Evolutionary conservation across 2,888 invertebrate species (phyloP).

Genomic region (Hermaeophaga mercurialis): DNA sequence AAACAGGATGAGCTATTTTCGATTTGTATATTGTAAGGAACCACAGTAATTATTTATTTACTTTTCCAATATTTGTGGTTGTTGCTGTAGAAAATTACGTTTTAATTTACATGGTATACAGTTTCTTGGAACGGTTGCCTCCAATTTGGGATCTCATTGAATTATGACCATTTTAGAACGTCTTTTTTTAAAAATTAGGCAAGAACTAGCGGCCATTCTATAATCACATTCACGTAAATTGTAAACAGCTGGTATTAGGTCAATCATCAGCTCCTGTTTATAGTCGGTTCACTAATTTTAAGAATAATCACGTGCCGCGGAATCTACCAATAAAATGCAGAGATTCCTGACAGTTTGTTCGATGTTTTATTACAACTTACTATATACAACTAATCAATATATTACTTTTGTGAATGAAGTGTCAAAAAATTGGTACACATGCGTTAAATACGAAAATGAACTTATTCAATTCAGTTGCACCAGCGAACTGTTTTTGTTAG

Average conservation of each 20-base stretch:
- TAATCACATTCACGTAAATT: constrained; percentile 37
- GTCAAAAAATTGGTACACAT: constrained; percentile 26
- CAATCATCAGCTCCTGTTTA: constrained; percentile 31
- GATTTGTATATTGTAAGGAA: constrained; percentile 19
- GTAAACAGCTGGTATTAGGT: constrained; percentile 44
- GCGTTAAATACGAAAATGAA: constrained; percentile 21
- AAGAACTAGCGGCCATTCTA: constrained; percentile 45
- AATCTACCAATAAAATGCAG: constrained; percentile 19
- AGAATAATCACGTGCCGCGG: constrained; percentile 11
- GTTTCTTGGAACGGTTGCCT: too few species aligned
- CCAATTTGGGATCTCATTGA: background rate
- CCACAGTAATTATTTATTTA: constrained; percentile 18
- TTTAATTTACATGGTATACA: constrained; percentile 21
- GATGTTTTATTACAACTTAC: constrained; percentile 22
- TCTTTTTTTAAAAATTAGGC: constrained; percentile 39
- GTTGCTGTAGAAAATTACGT: constrained; percentile 3
- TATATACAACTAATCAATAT: constrained; percentile 35
- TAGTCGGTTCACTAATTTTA: constrained; percentile 13
- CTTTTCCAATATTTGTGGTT: constrained; percentile 10
- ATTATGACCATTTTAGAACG: constrained; percentile 18
- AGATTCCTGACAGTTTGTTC: constrained; percentile 14
- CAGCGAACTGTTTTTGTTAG: too few species aligned
- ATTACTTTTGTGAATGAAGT: constrained; percentile 39
- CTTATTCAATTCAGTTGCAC: too few species aligned
- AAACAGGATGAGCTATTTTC: constrained; percentile 16